These are phyloP conservation scores for Axis porcinus DNA, from an alignment of 2,113 vertebrate genomes.

Conservation along the genomic window DNA sequence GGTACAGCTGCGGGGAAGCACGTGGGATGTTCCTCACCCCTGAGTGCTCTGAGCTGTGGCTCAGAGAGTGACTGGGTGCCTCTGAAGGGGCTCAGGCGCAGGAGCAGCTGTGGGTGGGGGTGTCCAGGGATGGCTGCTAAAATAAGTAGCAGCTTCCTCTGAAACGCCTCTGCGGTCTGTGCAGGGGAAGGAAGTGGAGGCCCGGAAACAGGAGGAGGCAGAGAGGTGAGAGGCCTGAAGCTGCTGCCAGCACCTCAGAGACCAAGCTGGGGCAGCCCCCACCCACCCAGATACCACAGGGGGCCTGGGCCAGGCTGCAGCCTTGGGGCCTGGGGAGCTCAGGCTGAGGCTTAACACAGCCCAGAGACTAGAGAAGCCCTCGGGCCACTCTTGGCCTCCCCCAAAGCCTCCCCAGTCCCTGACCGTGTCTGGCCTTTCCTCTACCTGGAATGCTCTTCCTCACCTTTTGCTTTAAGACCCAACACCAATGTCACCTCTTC, in stretches of 20 bases:
- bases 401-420: background rate
- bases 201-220: conserved; percentile 44
- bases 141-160: conserved; percentile 67
- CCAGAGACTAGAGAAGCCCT: background rate
- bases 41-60: background rate
- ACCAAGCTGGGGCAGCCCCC: background rate
- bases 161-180: conserved; percentile 48
- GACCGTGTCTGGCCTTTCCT: background rate
- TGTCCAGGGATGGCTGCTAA: conserved; percentile 59
- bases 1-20: background rate
- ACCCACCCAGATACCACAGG: background rate
- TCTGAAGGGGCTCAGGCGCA: background rate
- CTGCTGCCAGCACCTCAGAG: background rate
- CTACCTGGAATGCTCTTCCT: background rate
- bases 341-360: background rate
- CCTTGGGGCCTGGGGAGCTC: background rate
- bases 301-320: background rate
- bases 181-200: conserved; percentile 65
- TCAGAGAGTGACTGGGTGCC: background rate
- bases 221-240: background rate
- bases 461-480: background rate
- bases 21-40: background rate
- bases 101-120: conserved; percentile 54
- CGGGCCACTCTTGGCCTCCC: accelerated
- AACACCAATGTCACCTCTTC: background rate